Percentiles rank a stretch among this genome's conserved stretches.
Evolutionary conservation across 2,797 vertebrate species (phyloP).

Genomic region (Molossus molossus): DNA sequence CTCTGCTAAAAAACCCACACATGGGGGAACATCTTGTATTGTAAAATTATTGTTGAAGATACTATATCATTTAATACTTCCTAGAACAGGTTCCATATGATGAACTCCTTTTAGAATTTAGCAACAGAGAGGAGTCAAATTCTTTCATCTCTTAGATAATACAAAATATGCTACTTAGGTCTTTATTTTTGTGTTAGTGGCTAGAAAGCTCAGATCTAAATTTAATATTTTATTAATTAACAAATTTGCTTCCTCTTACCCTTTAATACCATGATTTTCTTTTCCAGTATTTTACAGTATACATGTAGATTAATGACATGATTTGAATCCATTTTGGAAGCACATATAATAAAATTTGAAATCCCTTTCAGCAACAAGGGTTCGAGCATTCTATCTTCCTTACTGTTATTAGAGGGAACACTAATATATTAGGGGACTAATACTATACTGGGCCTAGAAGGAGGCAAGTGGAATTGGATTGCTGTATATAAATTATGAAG

Average conservation of each 20-base stretch:
- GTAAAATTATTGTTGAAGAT: constrained; percentile 30
- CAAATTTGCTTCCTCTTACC: constrained; percentile 15
- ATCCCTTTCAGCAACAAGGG: constrained; percentile 28
- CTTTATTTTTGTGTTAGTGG: constrained; percentile 45
- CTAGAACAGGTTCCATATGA: constrained; percentile 29
- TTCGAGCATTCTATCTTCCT: constrained; percentile 17
- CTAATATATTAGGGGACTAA: constrained; percentile 1
- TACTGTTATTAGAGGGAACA: background rate
- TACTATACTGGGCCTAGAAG: constrained; percentile 1
- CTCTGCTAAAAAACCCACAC: constrained; percentile 18
- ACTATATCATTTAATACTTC: background rate
- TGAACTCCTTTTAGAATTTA: constrained; percentile 64
- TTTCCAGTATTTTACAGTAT: background rate
- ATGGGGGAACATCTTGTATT: background rate
- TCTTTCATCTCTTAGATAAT: constrained; percentile 37
- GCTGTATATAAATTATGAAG: constrained; percentile 21
- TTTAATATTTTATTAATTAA: constrained; percentile 57
- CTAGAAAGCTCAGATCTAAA: constrained; percentile 37
- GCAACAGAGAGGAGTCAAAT: background rate
- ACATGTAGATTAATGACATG: background rate
- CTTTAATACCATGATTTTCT: constrained; percentile 55
- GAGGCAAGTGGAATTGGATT: background rate
- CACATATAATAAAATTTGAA: constrained; percentile 60
- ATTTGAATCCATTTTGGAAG: constrained; percentile 57
- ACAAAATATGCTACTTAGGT: background rate